Conservation (phyloP, 2,113 vertebrate genomes). For the Proterorhinus semilunaris region DNA sequence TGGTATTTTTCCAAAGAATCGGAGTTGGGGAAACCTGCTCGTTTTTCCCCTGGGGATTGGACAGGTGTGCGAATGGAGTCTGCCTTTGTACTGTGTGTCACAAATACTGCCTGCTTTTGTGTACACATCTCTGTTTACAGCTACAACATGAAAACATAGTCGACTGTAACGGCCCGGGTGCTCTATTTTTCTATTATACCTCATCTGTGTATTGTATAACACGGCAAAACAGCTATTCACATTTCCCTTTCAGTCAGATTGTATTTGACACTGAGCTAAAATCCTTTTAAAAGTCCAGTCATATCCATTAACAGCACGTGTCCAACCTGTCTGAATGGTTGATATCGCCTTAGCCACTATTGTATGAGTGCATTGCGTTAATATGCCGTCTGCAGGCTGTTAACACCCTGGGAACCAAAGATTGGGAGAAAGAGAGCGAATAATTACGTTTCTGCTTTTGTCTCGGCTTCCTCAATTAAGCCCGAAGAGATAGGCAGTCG, state of each 20-base stretch:
- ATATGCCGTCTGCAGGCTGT: conserved; percentile 47
- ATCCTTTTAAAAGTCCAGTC: conserved; percentile 34
- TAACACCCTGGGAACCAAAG: conserved; percentile 53
- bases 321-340: conserved; percentile 29
- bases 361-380: conserved; percentile 39
- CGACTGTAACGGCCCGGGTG: conserved; percentile 22
- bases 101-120: conserved; percentile 12
- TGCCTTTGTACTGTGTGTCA: conserved; percentile 21
- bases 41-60: conserved; percentile 34
- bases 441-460: conserved; percentile 73
- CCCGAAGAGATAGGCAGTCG: conserved; percentile 58
- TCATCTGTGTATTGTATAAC: conserved; percentile 12
- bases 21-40: conserved; percentile 38
- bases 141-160: not conserved
- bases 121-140: conserved; percentile 10
- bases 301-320: conserved; percentile 14
- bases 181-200: conserved; percentile 7
- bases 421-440: conserved; percentile 52
- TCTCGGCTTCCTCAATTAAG: conserved; percentile 74
- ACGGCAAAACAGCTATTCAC: conserved; percentile 1
- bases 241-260: not conserved
- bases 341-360: conserved; percentile 48
- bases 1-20: conserved; percentile 65
- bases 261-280: not conserved
- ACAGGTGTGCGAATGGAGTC: conserved; percentile 47